phyloP scores from a whole-genome alignment of 2,888 invertebrate genomes.

The Drosophila suboccidentalis region DNA sequence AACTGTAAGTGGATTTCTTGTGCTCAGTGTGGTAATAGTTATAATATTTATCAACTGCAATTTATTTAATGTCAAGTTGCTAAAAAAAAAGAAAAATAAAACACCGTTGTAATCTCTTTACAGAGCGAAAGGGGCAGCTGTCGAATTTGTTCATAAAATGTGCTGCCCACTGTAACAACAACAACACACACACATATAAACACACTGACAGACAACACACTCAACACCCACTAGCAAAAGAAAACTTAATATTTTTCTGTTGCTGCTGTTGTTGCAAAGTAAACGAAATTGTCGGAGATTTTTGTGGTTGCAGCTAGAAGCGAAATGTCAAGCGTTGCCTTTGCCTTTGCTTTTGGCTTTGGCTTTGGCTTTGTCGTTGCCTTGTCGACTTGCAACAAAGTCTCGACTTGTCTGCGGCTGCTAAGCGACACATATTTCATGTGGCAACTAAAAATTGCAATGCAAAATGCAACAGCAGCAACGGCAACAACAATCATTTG shows the following conservation, averaged over 20 bases:
- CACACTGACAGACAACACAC: not conserved
- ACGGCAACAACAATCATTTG: slow-evolving; percentile 53
- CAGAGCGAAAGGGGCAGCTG: slow-evolving; percentile 1
- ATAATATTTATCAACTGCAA: not conserved
- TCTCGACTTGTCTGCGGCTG: slow-evolving; percentile 17
- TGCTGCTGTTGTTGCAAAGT: slow-evolving; percentile 30
- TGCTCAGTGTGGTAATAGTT: not conserved
- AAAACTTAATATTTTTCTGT: slow-evolving; percentile 2
- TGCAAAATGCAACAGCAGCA: slow-evolving; percentile 38
- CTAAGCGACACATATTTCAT: slow-evolving; percentile 47
- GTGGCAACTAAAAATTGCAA: slow-evolving; percentile 56
- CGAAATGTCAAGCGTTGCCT: slow-evolving; percentile 45
- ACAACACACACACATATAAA: not conserved
- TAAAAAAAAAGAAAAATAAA: slow-evolving; percentile 5
- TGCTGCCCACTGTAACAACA: slow-evolving; percentile 6
- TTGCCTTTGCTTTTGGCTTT: not conserved
- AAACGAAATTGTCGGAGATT: slow-evolving; percentile 47
- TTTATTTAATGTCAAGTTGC: slow-evolving; percentile 9
- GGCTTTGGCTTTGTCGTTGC: not conserved
- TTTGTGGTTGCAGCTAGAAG: slow-evolving; percentile 44
- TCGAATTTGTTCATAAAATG: slow-evolving; percentile 1
- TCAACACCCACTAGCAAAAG: not conserved
- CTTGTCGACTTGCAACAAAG: slow-evolving; percentile 16
- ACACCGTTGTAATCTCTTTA: not conserved
- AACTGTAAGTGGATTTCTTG: not conserved